Conservation (phyloP, 2,888 invertebrate species). For the Drosophila recens region DNA sequence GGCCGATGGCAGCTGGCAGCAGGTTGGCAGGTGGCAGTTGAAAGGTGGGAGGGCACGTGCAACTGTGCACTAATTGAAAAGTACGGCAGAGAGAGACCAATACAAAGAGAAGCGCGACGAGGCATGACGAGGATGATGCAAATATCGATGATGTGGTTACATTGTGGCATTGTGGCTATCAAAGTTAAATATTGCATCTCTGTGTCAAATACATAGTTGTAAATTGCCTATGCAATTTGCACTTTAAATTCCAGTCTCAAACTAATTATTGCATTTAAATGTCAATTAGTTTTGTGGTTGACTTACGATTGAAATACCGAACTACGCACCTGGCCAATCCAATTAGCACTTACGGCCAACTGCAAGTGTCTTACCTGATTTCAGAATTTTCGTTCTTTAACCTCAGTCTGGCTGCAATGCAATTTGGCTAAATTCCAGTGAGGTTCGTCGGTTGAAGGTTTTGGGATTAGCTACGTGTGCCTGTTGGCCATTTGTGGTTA, state of each 20-base stretch:
- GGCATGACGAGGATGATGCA: conserved; percentile 10
- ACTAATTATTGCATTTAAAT: conserved; percentile 40
- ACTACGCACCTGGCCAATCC: not conserved
- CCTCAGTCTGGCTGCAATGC: not conserved
- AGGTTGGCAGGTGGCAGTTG: not conserved
- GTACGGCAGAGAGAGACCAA: not conserved
- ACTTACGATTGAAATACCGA: not conserved
- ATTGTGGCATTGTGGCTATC: conserved; percentile 38
- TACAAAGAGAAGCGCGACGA: conserved; percentile 6
- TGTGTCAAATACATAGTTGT: conserved; percentile 10
- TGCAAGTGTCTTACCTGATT: not conserved
- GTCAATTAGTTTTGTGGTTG: conserved; percentile 37
- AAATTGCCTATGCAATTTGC: conserved; percentile 11
- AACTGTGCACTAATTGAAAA: conserved; percentile 60
- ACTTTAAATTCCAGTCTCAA: conserved; percentile 4
- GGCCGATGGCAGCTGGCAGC: not conserved
- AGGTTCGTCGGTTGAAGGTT: not conserved
- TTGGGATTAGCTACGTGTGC: not conserved
- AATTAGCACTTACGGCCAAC: not conserved
- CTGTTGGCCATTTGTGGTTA: conserved; percentile 10
- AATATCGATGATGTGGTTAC: conserved; percentile 21
- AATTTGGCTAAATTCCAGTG: conserved; percentile 1
- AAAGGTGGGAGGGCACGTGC: conserved; percentile 30
- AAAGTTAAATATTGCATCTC: conserved; percentile 40
- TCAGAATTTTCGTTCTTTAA: not conserved